phyloP scores from a whole-genome alignment of 2,888 invertebrate genomes.

The Lasioglossum malachurum region DNA sequence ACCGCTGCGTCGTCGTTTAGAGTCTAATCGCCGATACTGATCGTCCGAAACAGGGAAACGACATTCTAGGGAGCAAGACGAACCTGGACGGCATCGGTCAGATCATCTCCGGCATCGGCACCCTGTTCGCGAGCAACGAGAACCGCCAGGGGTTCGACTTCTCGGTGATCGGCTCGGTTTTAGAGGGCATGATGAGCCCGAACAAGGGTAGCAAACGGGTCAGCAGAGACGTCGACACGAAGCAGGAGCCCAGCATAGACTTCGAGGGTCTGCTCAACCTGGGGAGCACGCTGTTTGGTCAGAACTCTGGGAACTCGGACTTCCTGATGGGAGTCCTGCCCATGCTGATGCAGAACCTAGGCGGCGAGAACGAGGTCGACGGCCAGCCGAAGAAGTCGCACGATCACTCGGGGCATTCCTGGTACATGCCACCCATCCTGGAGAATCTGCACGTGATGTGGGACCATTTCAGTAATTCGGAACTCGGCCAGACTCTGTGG shows the following conservation, averaged over 20 bases:
- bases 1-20: background rate
- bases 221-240: slow-evolving; percentile 39
- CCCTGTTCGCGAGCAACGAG: slow-evolving; percentile 73
- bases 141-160: slow-evolving; percentile 73
- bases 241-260: slow-evolving; percentile 68
- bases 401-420: slow-evolving; percentile 88
- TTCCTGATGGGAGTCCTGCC: slow-evolving; percentile 88
- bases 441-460: slow-evolving; percentile 90
- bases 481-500: slow-evolving; percentile 91
- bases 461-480: slow-evolving; percentile 90
- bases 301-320: slow-evolving; percentile 82
- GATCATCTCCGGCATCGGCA: slow-evolving; percentile 81
- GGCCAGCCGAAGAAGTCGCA: slow-evolving; percentile 88
- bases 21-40: background rate
- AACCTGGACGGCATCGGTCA: slow-evolving; percentile 77
- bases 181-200: slow-evolving; percentile 68
- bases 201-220: slow-evolving; percentile 41
- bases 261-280: slow-evolving; percentile 78
- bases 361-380: slow-evolving; percentile 88
- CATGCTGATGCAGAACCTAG: slow-evolving; percentile 88
- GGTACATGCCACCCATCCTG: slow-evolving; percentile 90
- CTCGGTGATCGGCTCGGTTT: slow-evolving; percentile 73
- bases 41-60: slow-evolving; percentile 62
- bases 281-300: slow-evolving; percentile 81
- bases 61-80: slow-evolving; percentile 72